Evolutionary conservation across 2,113 vertebrate genomes (phyloP).

Genomic region (Colinus virginianus): DNA sequence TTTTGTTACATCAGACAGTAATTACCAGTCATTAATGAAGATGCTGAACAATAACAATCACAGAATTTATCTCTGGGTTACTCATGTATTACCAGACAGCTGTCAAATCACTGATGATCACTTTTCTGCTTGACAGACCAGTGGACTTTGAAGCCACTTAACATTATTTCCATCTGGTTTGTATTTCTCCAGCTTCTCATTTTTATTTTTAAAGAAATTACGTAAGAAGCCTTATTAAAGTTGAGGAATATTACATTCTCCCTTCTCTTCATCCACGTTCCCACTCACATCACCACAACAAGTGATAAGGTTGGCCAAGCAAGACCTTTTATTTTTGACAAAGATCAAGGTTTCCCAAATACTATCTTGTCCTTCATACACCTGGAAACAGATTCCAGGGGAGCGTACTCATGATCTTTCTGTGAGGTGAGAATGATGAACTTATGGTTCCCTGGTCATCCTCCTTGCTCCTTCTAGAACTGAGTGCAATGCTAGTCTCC

Average conservation of each 20-base stretch:
- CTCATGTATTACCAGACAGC: rapidly evolving
- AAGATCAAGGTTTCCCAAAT: neutral
- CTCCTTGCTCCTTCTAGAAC: neutral
- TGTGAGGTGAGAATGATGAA: neutral
- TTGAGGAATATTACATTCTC: neutral
- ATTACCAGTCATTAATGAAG: neutral
- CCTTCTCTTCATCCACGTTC: neutral
- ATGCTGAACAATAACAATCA: rapidly evolving
- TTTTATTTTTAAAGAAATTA: neutral
- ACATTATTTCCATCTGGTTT: neutral
- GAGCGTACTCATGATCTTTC: neutral
- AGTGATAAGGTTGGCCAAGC: neutral
- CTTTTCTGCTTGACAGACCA: neutral
- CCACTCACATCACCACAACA: neutral
- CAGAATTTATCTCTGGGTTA: neutral
- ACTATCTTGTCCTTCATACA: neutral
- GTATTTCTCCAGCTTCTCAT: neutral
- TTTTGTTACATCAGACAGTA: neutral
- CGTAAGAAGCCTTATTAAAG: neutral
- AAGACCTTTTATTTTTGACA: neutral
- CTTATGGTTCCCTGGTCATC: neutral
- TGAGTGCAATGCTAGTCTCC: neutral
- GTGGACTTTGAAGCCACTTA: neutral
- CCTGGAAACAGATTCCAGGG: neutral
- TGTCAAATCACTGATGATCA: neutral